Conservation (phyloP, 1,140 invertebrate genomes). For the Goniozus legneri region DNA sequence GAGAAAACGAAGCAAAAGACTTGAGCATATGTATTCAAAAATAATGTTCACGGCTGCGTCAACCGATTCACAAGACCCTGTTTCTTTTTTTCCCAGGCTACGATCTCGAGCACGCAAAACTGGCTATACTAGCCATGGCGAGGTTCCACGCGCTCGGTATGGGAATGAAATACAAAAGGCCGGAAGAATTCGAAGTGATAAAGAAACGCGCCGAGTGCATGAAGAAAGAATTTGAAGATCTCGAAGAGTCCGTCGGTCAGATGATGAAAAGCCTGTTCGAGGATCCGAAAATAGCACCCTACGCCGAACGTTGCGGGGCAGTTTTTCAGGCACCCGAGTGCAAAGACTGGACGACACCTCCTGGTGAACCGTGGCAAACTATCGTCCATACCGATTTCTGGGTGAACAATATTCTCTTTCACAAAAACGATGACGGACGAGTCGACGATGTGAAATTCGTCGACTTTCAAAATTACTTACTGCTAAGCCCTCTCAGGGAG, state of each 20-base stretch:
- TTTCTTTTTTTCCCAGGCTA: constrained; percentile 45
- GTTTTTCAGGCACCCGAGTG: constrained; percentile 19
- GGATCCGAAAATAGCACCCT: constrained; percentile 27
- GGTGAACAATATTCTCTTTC: constrained; percentile 62
- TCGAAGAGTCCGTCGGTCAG: background rate
- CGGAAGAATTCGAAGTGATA: constrained; percentile 51
- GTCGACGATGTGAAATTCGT: constrained; percentile 58
- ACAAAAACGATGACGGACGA: constrained; percentile 30
- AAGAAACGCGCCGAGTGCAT: constrained; percentile 28
- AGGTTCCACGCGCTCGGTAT: constrained; percentile 60
- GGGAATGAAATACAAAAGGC: constrained; percentile 54
- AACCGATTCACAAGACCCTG: too few species aligned
- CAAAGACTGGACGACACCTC: constrained; percentile 21
- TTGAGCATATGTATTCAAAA: too few species aligned
- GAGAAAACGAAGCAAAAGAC: too few species aligned
- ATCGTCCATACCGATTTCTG: constrained; percentile 62
- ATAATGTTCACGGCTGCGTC: too few species aligned
- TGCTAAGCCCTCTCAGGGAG: constrained; percentile 56
- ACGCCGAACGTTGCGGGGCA: constrained; percentile 25
- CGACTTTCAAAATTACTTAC: constrained; percentile 61
- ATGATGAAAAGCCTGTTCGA: constrained; percentile 31
- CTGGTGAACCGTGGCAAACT: constrained; percentile 51
- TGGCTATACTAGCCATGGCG: constrained; percentile 54
- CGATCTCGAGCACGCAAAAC: constrained; percentile 50
- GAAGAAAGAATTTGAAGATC: background rate